Percentiles rank a stretch among this genome's conserved stretches.
Evolutionary conservation across 2,113 vertebrate genomes (phyloP).

Genomic region (Pelecanoides urinatrix): DNA sequence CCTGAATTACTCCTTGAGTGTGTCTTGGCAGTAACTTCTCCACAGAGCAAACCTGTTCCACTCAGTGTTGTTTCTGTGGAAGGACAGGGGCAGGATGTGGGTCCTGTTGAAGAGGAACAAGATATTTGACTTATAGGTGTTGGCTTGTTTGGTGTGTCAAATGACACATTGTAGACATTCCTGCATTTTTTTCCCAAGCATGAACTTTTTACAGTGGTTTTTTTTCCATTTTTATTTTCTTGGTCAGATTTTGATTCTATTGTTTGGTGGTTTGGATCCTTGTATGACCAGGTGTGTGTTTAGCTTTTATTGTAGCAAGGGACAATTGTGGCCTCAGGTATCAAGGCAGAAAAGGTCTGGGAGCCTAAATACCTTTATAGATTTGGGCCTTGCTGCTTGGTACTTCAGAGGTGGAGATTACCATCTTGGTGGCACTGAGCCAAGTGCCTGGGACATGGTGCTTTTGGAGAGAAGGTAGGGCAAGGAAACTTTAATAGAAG

Average conservation of each 20-base stretch:
- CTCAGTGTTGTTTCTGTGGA: background rate
- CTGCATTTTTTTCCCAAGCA: background rate
- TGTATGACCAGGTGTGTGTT: background rate
- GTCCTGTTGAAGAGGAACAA: slow-evolving; percentile 19
- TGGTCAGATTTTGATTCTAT: background rate
- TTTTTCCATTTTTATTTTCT: background rate
- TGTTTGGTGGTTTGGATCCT: background rate
- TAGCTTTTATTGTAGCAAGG: background rate
- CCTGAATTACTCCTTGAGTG: background rate
- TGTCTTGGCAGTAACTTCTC: background rate
- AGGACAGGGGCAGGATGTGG: background rate
- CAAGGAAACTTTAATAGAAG: background rate
- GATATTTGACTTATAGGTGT: background rate
- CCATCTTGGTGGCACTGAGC: background rate
- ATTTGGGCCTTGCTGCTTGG: background rate
- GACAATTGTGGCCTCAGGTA: background rate
- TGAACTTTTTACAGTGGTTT: background rate
- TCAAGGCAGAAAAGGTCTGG: background rate
- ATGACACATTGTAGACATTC: background rate
- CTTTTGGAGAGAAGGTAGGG: background rate
- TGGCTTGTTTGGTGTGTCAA: background rate
- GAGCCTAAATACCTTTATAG: background rate
- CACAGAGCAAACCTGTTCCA: background rate
- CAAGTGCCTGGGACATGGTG: background rate
- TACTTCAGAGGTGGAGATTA: background rate